These are phyloP conservation scores for Nestor notabilis DNA, from an alignment of 2,113 vertebrate species.

Conservation along the genomic window DNA sequence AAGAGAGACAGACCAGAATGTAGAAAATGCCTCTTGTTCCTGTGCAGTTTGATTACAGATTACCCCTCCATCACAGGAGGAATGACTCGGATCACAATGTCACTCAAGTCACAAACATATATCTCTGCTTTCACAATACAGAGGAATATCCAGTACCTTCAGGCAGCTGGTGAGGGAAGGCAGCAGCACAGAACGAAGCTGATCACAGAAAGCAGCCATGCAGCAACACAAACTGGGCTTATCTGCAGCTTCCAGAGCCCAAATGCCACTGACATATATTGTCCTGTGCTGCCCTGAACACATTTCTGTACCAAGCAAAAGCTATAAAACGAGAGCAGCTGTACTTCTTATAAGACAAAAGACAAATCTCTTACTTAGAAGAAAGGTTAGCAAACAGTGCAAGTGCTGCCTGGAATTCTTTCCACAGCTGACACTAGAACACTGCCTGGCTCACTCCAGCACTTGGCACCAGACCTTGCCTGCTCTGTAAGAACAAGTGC, in stretches of 20 bases:
- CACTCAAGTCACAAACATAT: background rate
- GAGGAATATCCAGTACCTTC: background rate
- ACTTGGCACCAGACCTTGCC: background rate
- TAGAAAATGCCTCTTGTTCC: background rate
- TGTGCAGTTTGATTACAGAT: background rate
- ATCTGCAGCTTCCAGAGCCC: conserved; percentile 1
- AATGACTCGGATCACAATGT: background rate
- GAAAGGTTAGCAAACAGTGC: background rate
- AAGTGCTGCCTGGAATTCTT: background rate
- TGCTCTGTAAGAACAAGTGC: background rate
- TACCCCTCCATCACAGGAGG: background rate
- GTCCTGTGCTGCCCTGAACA: background rate
- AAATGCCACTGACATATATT: background rate
- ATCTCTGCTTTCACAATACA: background rate
- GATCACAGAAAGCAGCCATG: background rate
- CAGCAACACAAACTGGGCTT: background rate
- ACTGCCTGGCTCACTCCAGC: background rate
- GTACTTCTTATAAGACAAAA: background rate
- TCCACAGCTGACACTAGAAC: background rate
- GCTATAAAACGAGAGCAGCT: background rate
- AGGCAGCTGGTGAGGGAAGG: background rate
- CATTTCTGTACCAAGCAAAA: background rate
- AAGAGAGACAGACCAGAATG: background rate
- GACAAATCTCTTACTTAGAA: background rate
- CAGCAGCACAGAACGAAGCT: background rate